Evolutionary conservation across 1,140 invertebrate genomes (phyloP), one percentile per base, ranked within the genome.

Genomic region (Magallana angulata): DNA sequence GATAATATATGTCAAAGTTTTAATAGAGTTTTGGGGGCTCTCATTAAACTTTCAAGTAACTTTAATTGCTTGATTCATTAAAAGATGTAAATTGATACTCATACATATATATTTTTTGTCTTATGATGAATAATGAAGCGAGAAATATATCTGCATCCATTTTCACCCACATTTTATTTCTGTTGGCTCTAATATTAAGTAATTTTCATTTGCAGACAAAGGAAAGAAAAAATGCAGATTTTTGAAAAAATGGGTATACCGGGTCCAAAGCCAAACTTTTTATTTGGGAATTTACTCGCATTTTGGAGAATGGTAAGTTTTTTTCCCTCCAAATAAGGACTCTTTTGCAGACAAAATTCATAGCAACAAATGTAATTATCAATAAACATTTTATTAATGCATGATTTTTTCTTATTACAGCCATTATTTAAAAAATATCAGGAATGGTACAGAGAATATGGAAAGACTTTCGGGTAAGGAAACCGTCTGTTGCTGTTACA

Each of bases 401-500:
- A 60, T 9, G 56, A 16, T 30, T 58, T 24, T 64, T 82, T 36
- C 87, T 80, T 83, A 18, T 91, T 90, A 56, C 85, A 91, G 91
- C 76, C 85, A 48, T 89, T 91, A 12, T 89, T 88, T 76, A 86
- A 88, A 14, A 82, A 60, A n/a, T 93, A 93, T 76, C 82, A 89
- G 89, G 92, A 94, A 85, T 95, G 95, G 95, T 92, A 90, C 48
- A 91, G 93, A 84, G 87, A 92, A n/a, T 95, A 93, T 87, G 95
- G 95, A 82, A 92, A 94, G 83, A 94, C 93, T 56, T 95, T 93
- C 90, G 95, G 95, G 92, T 94, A 91, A 87, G 91, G 87, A 62
- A 57, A 14, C 18, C 36, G 2, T 48, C 36, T 48, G 2, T 48
- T 48, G 36, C 36, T 48, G 36, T 48, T 48, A 48, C 36, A 48